Evolutionary conservation across 2,113 vertebrate species (phyloP).

Genomic region (Puma concolor): DNA sequence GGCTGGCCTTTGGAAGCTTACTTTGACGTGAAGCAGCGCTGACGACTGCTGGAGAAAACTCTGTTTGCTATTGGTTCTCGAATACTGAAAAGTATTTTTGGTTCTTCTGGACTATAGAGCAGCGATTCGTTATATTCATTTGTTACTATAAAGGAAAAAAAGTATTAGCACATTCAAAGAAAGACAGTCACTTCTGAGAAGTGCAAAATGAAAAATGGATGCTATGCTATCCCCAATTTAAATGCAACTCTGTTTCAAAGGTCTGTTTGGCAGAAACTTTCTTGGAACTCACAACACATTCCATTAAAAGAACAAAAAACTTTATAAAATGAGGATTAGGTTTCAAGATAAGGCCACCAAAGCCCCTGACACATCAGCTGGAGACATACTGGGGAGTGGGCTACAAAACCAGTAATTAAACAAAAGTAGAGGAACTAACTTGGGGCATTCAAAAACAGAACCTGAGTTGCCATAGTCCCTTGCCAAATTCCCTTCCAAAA

Average conservation of each 20-base stretch:
- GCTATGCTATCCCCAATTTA: neutral
- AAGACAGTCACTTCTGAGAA: constrained; percentile 41
- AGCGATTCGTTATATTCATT: constrained; percentile 94
- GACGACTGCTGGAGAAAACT: constrained; percentile 94
- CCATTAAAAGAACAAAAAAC: neutral
- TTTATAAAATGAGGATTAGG: neutral
- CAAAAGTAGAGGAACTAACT: constrained; percentile 18
- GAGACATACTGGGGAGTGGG: neutral
- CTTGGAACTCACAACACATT: neutral
- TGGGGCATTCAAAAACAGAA: constrained; percentile 33
- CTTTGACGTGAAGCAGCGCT: constrained; percentile 96
- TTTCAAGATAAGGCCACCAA: constrained; percentile 17
- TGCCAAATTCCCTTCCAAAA: constrained; percentile 23
- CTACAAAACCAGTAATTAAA: constrained; percentile 18
- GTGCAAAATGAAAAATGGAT: neutral
- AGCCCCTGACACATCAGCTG: neutral
- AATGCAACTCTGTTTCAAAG: neutral
- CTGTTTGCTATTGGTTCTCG: constrained; percentile 97
- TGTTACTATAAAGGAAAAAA: constrained; percentile 88
- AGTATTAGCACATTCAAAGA: constrained; percentile 53
- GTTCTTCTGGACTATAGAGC: constrained; percentile 94
- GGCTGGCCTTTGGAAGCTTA: constrained; percentile 82
- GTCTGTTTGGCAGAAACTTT: neutral
- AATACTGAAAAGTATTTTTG: constrained; percentile 95
- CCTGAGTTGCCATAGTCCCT: neutral